Conservation (phyloP, 53 echinoderm and acorn worm species). For the Holothuria scabra region DNA sequence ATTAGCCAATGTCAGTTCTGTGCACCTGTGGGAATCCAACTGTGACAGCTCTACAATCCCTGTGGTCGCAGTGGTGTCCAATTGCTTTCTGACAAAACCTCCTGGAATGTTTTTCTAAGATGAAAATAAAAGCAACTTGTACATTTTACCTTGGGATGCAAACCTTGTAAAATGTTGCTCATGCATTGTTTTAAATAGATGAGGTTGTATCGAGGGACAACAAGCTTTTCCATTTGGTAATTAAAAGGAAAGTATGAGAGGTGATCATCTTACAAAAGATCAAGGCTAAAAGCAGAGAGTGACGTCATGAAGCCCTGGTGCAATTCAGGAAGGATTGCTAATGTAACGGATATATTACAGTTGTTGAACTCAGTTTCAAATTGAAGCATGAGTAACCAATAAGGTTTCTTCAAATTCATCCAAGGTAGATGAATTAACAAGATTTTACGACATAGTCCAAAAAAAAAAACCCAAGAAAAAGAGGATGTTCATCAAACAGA, state of each 20-base stretch:
- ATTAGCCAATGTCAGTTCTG: background rate
- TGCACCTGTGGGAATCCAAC: conserved; percentile 43
- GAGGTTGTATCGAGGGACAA: background rate
- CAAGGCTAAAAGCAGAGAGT: conserved; percentile 15
- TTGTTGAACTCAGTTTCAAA: conserved; percentile 5
- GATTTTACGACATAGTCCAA: no score
- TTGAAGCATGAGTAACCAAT: background rate
- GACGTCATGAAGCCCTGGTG: conserved; percentile 18
- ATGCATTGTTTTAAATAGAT: no score
- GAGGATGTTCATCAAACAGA: no score
- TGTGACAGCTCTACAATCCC: conserved; percentile 19
- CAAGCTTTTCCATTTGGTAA: conserved; percentile 45
- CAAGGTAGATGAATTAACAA: no score
- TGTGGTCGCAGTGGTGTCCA: conserved; percentile 1
- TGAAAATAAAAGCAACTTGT: conserved; percentile 32
- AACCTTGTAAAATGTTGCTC: no score
- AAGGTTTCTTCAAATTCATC: conserved; percentile 13
- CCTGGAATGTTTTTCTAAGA: conserved; percentile 29
- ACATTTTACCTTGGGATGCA: conserved; percentile 9
- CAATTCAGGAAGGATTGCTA: conserved; percentile 3
- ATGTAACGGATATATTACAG: conserved; percentile 6
- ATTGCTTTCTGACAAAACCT: conserved; percentile 46
- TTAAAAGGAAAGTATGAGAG: conserved; percentile 14
- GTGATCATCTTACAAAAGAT: conserved; percentile 35
- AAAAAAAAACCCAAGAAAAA: no score